These are phyloP conservation scores for Caenorhabditis sulstoni DNA, from an alignment of 2,888 invertebrate genomes.

Conservation along the genomic window DNA sequence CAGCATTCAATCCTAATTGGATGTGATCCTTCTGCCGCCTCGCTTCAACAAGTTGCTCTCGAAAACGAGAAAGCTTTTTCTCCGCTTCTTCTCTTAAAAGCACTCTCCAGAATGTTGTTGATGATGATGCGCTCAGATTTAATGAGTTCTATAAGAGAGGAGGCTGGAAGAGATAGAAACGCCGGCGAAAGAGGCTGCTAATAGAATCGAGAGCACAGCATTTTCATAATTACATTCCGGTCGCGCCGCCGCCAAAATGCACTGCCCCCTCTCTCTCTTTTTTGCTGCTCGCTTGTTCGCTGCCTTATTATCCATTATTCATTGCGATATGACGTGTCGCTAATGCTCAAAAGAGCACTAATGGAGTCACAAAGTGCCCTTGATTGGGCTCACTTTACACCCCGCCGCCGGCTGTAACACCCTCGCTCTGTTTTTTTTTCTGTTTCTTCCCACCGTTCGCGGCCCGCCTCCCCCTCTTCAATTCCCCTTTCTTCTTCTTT, in stretches of 20 bases:
- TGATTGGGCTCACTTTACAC: neutral
- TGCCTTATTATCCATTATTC: conserved; percentile 21
- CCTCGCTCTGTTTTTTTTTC: too few species aligned
- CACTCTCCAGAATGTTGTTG: conserved; percentile 53
- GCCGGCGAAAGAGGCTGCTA: conserved; percentile 17
- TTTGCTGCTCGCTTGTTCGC: conserved; percentile 7
- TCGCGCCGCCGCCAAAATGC: conserved; percentile 27
- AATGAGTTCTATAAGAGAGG: conserved; percentile 57
- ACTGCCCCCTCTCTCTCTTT: conserved; percentile 7
- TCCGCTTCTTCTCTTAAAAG: conserved; percentile 41
- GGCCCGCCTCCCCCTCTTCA: conserved; percentile 14
- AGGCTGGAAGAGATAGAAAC: too few species aligned
- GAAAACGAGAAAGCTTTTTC: conserved; percentile 29
- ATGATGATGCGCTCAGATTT: conserved; percentile 57
- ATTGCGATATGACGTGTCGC: conserved; percentile 4
- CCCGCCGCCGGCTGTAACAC: neutral
- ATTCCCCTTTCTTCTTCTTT: conserved; percentile 22
- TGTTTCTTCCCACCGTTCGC: neutral
- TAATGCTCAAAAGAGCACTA: conserved; percentile 10
- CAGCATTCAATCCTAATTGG: conserved; percentile 56
- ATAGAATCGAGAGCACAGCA: conserved; percentile 51
- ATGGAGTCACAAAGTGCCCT: conserved; percentile 11
- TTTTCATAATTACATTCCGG: conserved; percentile 55
- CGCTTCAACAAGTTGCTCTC: conserved; percentile 57
- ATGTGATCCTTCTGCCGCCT: conserved; percentile 55